Evolutionary conservation across 92 coral and sea anemone genomes (phyloP).

Genomic region (Actinostola sp.): DNA sequence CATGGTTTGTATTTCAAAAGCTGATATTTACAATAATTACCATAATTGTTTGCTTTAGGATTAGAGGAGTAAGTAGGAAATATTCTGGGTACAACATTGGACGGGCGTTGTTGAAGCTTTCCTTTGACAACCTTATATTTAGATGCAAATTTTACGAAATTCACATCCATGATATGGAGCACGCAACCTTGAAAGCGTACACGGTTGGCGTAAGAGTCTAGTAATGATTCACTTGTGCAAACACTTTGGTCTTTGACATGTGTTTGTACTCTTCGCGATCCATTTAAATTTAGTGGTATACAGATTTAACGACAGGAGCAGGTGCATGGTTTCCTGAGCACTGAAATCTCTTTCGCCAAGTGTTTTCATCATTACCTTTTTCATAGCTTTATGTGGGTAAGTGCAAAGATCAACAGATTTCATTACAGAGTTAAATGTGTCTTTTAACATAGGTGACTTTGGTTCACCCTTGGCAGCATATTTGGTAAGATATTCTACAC

Average conservation of each 20-base stretch:
- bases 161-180: conserved; percentile 41
- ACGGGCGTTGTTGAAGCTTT: conserved; percentile 28
- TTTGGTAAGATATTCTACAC: conserved; percentile 60
- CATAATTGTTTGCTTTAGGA: conserved; percentile 53
- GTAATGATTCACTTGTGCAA: conserved; percentile 20
- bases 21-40: conserved; percentile 48
- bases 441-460: conserved; percentile 35
- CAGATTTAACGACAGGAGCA: conserved; percentile 39
- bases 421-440: conserved; percentile 43
- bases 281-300: conserved; percentile 41
- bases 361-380: conserved; percentile 46
- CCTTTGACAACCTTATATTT: conserved; percentile 26
- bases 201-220: conserved; percentile 66
- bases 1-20: conserved; percentile 64
- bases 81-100: conserved; percentile 51
- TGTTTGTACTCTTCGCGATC: conserved; percentile 8
- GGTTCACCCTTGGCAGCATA: conserved; percentile 70
- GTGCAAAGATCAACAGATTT: conserved; percentile 1
- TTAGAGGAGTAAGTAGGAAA: conserved; percentile 63
- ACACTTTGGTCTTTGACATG: neutral
- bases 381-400: conserved; percentile 27
- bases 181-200: conserved; percentile 31
- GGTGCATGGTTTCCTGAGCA: conserved; percentile 69
- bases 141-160: conserved; percentile 55
- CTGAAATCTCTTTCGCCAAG: conserved; percentile 62